Base-by-base conservation (phyloP, 2,113 vertebrate genomes). In the Perca fluviatilis region DNA sequence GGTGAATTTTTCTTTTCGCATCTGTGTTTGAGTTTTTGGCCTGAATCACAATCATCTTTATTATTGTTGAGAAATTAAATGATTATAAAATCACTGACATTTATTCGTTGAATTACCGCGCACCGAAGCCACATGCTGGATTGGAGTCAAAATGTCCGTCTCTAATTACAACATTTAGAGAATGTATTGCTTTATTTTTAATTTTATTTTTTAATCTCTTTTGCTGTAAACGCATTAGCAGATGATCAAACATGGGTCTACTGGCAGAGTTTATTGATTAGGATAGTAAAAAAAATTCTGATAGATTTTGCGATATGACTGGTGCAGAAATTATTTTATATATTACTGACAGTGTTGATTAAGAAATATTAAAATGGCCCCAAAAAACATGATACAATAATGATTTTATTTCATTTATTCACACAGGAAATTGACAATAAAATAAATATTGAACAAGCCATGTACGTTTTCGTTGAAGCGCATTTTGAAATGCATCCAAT, bases 91-190 rank as follows among this genome's bases (percentile, higher is more conserved):
- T 0, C 49, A 18, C 2, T 15, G 19, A 13, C n/a, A 18, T 76
- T 86, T 79, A 77, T 89, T 89, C 84, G 89, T 91, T 92, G 53
- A 30, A 47, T 71, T 12, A 27, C 0, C 0, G 21, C 46, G 0
- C 5, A 3, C 1, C 49, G 63, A 80, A 73, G 60, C 54, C 51
- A 16, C 6, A 11, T 12, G 30, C 49, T 23, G 23, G 21, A 57
- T 25, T 7, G 11, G 1, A 70, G 3, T 62, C 6, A 15, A 60
- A 1, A 43, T 27, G 15, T 43, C 6, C 4, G 5, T 11, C 8
- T 47, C 5, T 23, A 63, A 68, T 49, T 0, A 0, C 6, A 16
- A n/a, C 9, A 79, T 82, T 72, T 57, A 49, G 2, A 30, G 8
- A 54, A 11, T 67, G 25, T 0, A 57, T 18, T 75, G 1, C 23